Base-by-base conservation (phyloP, 2,888 invertebrate species). In the Trichacis sp. region DNA sequence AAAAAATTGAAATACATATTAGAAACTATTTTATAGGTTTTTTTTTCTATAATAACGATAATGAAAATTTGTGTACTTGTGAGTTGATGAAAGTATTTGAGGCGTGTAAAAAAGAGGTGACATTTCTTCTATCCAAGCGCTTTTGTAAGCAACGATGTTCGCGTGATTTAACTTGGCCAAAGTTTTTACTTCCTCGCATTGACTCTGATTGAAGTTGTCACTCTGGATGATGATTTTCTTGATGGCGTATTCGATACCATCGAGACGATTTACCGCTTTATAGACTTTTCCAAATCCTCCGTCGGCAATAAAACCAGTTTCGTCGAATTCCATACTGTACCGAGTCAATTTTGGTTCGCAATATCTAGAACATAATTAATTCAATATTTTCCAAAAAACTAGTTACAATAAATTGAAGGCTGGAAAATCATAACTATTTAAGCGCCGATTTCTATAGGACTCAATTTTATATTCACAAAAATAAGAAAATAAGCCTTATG, bases 81-180 rank as follows among this genome's bases (percentile, higher is more conserved):
- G 14, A 14, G 15, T 42, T 4, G 3, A n/a, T 14, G 19, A 43
- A n/a, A 12, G 14, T 1, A 19, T 2, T 1, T 14, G 46, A 14
- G 15, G 46, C 2, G 9, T 19, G 19, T 6, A 19, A 1, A 8
- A 5, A 14, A 46, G 24, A 46, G 12, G 20, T 2, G 46, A 46
- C 12, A 46, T 46, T 46, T 46, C 46, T 82, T 94, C 94, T 24
- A 94, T 83, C 94, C 94, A 94, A 0, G 94, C 93, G 0, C 91
- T 91, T 85, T 94, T 93, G 76, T 94, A 94, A 17, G 92, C 89
- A 3, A 94, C 93, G 67, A 94, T 92, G 79, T 94, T 93, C 0
- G 89, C 88, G 85, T 94, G 94, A 77, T 92, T 91, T 19, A 94
- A 85, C 75, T 89, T 89, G 0, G 94, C 93, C 70, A 94, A 88